Evolutionary conservation across 2,797 vertebrate genomes (phyloP).

Genomic region (Margarornis squamiger): DNA sequence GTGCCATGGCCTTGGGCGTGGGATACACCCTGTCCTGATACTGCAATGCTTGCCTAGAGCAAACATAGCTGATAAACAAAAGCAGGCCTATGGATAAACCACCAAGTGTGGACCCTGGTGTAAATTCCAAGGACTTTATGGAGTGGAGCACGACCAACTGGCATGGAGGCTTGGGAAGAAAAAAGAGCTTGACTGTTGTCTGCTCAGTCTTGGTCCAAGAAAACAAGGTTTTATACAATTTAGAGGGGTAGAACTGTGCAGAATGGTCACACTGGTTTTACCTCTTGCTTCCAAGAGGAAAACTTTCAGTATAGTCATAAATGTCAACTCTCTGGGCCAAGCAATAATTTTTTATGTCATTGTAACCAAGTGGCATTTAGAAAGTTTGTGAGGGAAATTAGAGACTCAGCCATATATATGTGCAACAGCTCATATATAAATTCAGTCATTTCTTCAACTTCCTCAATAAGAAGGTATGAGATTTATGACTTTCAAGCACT

Average conservation of each 20-base stretch:
- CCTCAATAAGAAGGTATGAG: not conserved
- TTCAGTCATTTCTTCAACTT: not conserved
- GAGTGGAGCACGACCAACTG: not conserved
- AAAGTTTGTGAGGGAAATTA: not conserved
- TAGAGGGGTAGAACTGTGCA: not conserved
- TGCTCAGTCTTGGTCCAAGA: not conserved
- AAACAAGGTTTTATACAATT: not conserved
- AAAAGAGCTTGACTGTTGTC: not conserved
- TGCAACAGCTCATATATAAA: not conserved
- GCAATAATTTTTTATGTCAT: not conserved
- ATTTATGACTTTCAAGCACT: not conserved
- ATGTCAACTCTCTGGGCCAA: not conserved
- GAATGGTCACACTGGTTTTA: not conserved
- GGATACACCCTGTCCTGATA: not conserved
- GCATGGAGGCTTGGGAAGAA: not conserved
- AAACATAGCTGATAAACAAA: not conserved
- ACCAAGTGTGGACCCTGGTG: accelerated
- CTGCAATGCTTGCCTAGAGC: not conserved
- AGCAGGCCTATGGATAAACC: not conserved
- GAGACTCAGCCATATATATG: not conserved
- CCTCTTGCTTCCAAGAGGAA: not conserved
- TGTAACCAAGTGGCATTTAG: not conserved
- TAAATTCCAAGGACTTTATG: not conserved
- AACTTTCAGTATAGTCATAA: not conserved
- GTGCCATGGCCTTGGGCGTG: accelerated